Base-by-base conservation (phyloP, 1,140 invertebrate species). In the Drosophila ambigua region DNA sequence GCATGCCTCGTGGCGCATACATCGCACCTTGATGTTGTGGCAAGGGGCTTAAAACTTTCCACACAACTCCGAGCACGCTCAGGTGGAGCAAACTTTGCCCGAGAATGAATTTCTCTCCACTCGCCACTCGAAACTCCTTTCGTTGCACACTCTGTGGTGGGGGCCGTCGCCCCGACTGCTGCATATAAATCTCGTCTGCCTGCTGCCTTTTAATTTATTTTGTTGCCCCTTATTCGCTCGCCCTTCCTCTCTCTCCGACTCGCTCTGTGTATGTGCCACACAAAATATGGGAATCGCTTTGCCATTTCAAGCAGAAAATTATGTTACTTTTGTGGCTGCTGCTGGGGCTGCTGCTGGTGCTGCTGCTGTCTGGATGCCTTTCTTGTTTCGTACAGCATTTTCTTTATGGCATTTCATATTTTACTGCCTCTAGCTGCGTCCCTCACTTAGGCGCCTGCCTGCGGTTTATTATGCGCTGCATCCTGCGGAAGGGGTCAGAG, bases 331-430 rank as follows among this genome's bases (percentile, higher is more conserved):
- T 75, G 72, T 59, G 64, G 58, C 72, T 74, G 24, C 31, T 59
- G 45, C 20, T 20, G 20, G 20, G 1, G 43, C 71, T 74, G 24
- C 31, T 59, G 43, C 71, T 74, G 24, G 20, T 59, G 45, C 16
- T 13, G 35, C 35, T 35, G 4, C 35, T 4, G 55, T 81, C 55
- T 49, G 53, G 43, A 26, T 28, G 54, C 46, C 66, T 45, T 62
- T 11, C 53, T 35, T 66, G 31, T 58, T 71, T 41, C 43, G 60
- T 60, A 59, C 55, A 77, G 35, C 1, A 39, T 39, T 67, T 73
- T 80, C 71, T 84, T 80, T 77, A 80, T 77, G 81, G 55, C 64
- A 65, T 77, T 84, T 77, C 71, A 73, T 80, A 80, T 85, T 61
- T 76, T 75, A 75, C 62, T 74, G 44, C 72, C 55, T 13, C 67